These are phyloP conservation scores for Urocynchramus pylzowi DNA, from an alignment of 2,113 vertebrate species.

Conservation along the genomic window DNA sequence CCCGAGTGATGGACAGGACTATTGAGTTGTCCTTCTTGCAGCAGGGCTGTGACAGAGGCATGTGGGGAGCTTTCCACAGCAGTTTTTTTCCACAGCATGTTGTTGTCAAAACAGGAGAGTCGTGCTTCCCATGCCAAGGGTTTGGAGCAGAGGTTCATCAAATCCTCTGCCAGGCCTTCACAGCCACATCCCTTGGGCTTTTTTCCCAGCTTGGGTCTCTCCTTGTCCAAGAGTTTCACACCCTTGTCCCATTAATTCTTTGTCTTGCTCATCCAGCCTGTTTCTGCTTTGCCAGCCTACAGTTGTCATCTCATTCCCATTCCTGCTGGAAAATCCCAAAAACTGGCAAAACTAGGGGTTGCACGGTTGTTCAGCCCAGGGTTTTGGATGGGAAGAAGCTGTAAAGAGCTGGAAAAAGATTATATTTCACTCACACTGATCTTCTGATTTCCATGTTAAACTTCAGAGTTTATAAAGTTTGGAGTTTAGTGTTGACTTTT, in stretches of 20 bases:
- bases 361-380: accelerated
- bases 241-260: not conserved
- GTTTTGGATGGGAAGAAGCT: not conserved
- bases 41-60: not conserved
- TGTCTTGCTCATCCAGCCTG: not conserved
- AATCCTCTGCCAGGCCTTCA: not conserved
- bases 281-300: not conserved
- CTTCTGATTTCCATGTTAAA: not conserved
- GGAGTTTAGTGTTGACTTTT: not conserved
- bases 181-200: not conserved
- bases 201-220: not conserved
- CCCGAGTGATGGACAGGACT: not conserved
- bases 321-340: not conserved
- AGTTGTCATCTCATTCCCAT: not conserved
- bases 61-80: not conserved
- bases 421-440: not conserved
- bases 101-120: not conserved
- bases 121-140: not conserved
- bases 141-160: not conserved
- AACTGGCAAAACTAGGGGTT: not conserved
- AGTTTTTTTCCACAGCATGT: accelerated
- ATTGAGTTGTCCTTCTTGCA: not conserved
- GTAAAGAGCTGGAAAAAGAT: not conserved
- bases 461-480: not conserved
- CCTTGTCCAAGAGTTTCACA: not conserved